phyloP scores from a whole-genome alignment of 2,888 invertebrate genomes.

The Cinara cedri region DNA sequence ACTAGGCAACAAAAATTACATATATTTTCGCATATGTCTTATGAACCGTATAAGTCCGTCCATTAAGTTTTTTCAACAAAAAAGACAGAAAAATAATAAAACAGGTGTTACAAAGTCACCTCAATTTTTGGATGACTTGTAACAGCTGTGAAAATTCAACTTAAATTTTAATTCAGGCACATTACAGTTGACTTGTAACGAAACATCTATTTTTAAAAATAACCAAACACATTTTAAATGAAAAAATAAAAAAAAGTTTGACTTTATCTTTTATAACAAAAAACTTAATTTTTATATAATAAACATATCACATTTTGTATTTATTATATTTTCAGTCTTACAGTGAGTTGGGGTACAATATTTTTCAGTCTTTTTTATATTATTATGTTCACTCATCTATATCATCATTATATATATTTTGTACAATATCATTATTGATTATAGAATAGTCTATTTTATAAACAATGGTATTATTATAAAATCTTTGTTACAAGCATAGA shows the following conservation, averaged over 20 bases:
- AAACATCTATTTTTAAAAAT: slow-evolving; percentile 8
- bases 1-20: slow-evolving; percentile 5
- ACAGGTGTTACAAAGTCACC: slow-evolving; percentile 9
- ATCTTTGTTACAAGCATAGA: too few species aligned
- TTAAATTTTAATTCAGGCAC: background rate
- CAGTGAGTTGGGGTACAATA: background rate
- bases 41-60: background rate
- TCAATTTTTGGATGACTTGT: slow-evolving; percentile 17
- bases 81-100: slow-evolving; percentile 1
- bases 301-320: slow-evolving; percentile 1
- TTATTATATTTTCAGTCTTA: background rate
- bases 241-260: slow-evolving; percentile 1
- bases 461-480: background rate
- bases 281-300: background rate
- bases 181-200: slow-evolving; percentile 3
- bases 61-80: slow-evolving; percentile 9
- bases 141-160: slow-evolving; percentile 8
- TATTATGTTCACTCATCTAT: background rate
- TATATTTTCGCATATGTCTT: background rate
- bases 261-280: slow-evolving; percentile 20
- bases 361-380: background rate
- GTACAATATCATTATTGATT: background rate
- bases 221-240: slow-evolving; percentile 4
- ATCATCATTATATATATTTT: background rate
- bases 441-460: background rate